These are phyloP conservation scores for Mormyrops boulengeri DNA, from an alignment of 2,797 vertebrate species.

Conservation along the genomic window DNA sequence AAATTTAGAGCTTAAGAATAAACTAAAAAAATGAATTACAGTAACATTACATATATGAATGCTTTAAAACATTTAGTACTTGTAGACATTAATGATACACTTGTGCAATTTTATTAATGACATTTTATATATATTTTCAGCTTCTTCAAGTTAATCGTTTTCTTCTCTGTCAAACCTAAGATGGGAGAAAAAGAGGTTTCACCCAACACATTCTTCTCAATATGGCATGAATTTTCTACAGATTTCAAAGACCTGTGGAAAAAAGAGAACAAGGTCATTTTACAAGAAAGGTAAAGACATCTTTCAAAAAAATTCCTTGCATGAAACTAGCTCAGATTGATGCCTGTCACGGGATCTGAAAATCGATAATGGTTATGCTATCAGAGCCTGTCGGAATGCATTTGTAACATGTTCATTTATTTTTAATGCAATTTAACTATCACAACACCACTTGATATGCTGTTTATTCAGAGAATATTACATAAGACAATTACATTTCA, in stretches of 20 bases:
- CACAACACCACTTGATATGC: not conserved
- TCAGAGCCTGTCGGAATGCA: not conserved
- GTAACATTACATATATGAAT: not conserved
- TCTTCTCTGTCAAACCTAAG: slow-evolving; percentile 94
- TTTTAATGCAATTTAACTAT: not conserved
- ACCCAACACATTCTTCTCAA: slow-evolving; percentile 81
- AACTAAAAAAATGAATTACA: not conserved
- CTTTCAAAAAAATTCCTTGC: not conserved
- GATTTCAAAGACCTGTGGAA: slow-evolving; percentile 98
- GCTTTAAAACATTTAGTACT: not conserved
- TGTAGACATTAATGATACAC: not conserved
- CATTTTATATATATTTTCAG: slow-evolving; percentile 58
- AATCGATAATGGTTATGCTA: not conserved
- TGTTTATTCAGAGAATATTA: not conserved
- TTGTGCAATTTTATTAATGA: not conserved
- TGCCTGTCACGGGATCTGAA: not conserved
- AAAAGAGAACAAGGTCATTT: slow-evolving; percentile 86
- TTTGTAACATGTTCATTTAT: not conserved
- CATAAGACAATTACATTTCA: not conserved
- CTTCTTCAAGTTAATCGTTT: slow-evolving; percentile 82
- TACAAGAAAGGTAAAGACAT: slow-evolving; percentile 76
- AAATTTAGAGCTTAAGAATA: not conserved
- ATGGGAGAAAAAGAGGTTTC: slow-evolving; percentile 90
- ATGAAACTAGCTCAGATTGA: not conserved
- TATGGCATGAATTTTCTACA: slow-evolving; percentile 97